Evolutionary conservation across 2,797 vertebrate species (phyloP).

Genomic region (Alfaro cultratus): DNA sequence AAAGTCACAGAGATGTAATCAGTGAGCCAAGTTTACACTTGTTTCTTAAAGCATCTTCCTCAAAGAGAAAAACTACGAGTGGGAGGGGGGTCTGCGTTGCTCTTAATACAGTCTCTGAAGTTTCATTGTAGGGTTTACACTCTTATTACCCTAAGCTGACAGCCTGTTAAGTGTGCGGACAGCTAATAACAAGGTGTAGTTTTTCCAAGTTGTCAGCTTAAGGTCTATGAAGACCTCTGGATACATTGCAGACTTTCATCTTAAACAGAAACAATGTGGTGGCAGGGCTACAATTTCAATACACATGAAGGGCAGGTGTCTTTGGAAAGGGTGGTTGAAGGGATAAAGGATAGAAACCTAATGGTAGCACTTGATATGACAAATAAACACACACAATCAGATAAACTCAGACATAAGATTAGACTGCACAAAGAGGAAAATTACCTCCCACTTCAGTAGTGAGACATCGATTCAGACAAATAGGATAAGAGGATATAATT

Average conservation of each 20-base stretch:
- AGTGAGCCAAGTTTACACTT: slow-evolving; percentile 80
- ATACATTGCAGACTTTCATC: slow-evolving; percentile 81
- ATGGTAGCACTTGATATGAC: slow-evolving; percentile 68
- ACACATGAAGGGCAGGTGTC: slow-evolving; percentile 79
- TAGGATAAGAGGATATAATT: slow-evolving; percentile 21
- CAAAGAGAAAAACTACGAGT: slow-evolving; percentile 59
- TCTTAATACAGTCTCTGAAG: slow-evolving; percentile 80
- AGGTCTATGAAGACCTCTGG: slow-evolving; percentile 78
- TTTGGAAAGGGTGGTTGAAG: slow-evolving; percentile 68
- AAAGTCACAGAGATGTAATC: slow-evolving; percentile 71
- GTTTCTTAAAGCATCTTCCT: slow-evolving; percentile 75
- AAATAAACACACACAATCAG: slow-evolving; percentile 66
- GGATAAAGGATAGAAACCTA: slow-evolving; percentile 67
- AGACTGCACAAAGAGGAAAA: slow-evolving; percentile 47
- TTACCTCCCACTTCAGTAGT: slow-evolving; percentile 38
- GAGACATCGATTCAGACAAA: slow-evolving; percentile 34
- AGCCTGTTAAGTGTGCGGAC: slow-evolving; percentile 79
- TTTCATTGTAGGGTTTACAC: slow-evolving; percentile 74
- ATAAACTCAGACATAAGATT: slow-evolving; percentile 62
- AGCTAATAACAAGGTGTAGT: slow-evolving; percentile 82
- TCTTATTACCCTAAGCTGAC: slow-evolving; percentile 82
- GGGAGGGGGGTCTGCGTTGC: slow-evolving; percentile 53
- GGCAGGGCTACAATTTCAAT: slow-evolving; percentile 74
- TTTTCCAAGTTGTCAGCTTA: slow-evolving; percentile 78
- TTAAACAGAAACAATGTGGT: slow-evolving; percentile 63